Conservation (phyloP, 2,797 vertebrate species). For the Peromyscus nudipes region DNA sequence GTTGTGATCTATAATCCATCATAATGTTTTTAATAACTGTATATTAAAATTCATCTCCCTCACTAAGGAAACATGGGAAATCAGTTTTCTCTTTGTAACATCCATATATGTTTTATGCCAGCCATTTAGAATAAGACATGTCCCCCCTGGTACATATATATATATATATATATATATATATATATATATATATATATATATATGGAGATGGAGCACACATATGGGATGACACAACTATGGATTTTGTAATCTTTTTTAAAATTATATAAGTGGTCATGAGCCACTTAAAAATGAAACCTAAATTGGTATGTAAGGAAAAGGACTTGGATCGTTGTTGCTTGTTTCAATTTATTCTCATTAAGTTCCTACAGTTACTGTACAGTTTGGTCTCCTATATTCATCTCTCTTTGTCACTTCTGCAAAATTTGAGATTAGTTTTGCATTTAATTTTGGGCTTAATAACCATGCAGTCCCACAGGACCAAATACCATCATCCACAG, state of each 20-base stretch:
- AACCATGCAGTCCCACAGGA: slow-evolving; percentile 82
- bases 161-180: too few relatives aligned
- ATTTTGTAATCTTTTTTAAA: not conserved
- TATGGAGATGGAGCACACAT: not conserved
- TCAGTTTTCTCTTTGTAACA: slow-evolving; percentile 1
- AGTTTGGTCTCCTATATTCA: slow-evolving; percentile 51
- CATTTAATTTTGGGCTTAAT: slow-evolving; percentile 85
- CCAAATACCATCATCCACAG: slow-evolving; percentile 86
- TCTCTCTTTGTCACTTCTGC: slow-evolving; percentile 68
- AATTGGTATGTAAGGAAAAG: not conserved
- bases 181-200: not conserved
- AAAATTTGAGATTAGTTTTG: slow-evolving; percentile 73
- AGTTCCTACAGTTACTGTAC: not conserved
- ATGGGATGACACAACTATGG: not conserved
- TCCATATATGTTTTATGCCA: not conserved
- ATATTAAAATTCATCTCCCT: slow-evolving; percentile 24
- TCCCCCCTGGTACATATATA: not conserved
- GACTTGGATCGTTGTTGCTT: not conserved
- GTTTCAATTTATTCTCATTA: slow-evolving; percentile 50
- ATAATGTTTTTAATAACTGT: slow-evolving; percentile 59
- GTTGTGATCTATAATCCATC: slow-evolving; percentile 22
- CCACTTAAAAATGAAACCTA: slow-evolving; percentile 30
- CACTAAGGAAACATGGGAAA: not conserved
- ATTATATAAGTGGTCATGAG: not conserved
- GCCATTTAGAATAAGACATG: not conserved